These are phyloP conservation scores for Acinonyx jubatus DNA, from an alignment of 2,113 vertebrate genomes.

Conservation along the genomic window DNA sequence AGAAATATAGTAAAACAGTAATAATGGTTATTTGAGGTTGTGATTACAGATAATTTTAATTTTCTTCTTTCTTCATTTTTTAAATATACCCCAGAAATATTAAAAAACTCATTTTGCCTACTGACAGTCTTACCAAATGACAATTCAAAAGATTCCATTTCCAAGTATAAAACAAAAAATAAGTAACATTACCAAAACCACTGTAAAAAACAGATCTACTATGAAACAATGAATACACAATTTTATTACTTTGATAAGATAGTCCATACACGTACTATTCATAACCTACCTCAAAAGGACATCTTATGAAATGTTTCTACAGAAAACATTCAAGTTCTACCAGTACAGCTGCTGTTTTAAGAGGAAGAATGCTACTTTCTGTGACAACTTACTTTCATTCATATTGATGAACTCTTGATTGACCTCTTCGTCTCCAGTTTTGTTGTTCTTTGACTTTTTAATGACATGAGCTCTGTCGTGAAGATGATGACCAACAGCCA, in stretches of 20 bases:
- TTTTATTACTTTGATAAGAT: neutral
- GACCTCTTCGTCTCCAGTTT: slow-evolving; percentile 93
- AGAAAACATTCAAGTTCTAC: neutral
- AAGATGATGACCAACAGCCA: slow-evolving; percentile 96
- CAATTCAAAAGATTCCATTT: slow-evolving; percentile 23
- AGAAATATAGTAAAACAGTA: slow-evolving; percentile 31
- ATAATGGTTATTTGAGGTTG: neutral
- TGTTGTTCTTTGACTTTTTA: slow-evolving; percentile 91
- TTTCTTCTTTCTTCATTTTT: slow-evolving; percentile 38
- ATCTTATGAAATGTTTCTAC: neutral
- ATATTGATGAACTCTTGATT: slow-evolving; percentile 97
- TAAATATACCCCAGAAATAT: slow-evolving; percentile 6
- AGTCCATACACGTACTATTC: neutral
- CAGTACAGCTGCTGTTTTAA: neutral
- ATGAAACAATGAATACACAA: neutral
- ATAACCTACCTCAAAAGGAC: neutral
- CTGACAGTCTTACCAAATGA: slow-evolving; percentile 10
- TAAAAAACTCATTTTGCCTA: slow-evolving; percentile 23
- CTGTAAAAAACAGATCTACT: neutral
- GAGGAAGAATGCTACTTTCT: neutral
- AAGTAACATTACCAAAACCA: neutral
- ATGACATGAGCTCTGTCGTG: slow-evolving; percentile 93
- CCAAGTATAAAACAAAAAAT: slow-evolving; percentile 36
- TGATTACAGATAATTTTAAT: neutral
- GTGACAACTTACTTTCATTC: slow-evolving; percentile 90